These are phyloP conservation scores for Sesia bembeciformis DNA, from an alignment of 2,888 invertebrate species.

Conservation along the genomic window DNA sequence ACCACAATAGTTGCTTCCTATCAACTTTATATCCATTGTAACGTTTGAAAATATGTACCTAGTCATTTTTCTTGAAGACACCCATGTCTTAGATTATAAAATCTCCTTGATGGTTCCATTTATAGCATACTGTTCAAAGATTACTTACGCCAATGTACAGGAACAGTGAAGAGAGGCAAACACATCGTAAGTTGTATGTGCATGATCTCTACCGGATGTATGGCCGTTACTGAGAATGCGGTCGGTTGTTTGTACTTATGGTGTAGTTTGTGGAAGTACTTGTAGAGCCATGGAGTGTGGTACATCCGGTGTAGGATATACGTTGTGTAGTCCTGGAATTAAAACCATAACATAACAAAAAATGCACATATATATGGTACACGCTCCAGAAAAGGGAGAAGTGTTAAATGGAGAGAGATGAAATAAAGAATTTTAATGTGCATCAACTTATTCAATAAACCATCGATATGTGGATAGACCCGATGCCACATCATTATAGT, in stretches of 20 bases:
- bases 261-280: conserved; percentile 82
- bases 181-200: conserved; percentile 76
- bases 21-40: no score
- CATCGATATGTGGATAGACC: no score
- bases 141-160: conserved; percentile 80
- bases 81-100: no score
- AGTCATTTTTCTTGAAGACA: no score
- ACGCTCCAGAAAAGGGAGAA: no score
- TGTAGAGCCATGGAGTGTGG: conserved; percentile 80
- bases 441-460: no score
- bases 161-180: conserved; percentile 77
- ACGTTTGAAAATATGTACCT: no score
- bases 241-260: conserved; percentile 86
- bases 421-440: no score
- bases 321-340: conserved; percentile 73
- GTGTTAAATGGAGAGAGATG: no score
- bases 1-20: no score
- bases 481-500: conserved; percentile 34
- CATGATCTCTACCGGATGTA: conserved; percentile 81
- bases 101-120: no score
- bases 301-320: conserved; percentile 80
- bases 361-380: neutral
- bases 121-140: neutral
- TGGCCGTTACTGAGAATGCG: conserved; percentile 83
- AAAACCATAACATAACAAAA: neutral